phyloP scores from a whole-genome alignment of 2,797 vertebrate species.

The Lagocephalus sceleratus region DNA sequence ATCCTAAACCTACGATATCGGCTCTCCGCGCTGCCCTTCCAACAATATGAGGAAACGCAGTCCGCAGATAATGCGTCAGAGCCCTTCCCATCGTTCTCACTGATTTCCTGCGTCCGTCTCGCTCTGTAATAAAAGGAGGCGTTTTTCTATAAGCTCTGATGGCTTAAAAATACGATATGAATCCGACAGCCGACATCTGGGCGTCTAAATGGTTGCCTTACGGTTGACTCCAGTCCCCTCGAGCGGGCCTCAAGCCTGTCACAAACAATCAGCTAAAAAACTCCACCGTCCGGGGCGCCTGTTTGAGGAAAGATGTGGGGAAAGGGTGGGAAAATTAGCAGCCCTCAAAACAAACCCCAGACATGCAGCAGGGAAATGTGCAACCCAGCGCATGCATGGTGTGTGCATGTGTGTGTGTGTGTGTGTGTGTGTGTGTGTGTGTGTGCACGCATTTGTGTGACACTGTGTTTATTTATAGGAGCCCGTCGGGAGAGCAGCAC shows the following conservation, averaged over 20 bases:
- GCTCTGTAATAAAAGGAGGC: conserved; percentile 22
- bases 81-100: conserved; percentile 34
- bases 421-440: conserved; percentile 18
- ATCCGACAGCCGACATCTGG: conserved; percentile 33
- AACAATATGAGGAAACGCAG: not conserved
- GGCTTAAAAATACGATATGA: conserved; percentile 26
- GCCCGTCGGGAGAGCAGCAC: conserved; percentile 49
- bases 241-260: conserved; percentile 37
- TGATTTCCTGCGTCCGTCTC: conserved; percentile 14
- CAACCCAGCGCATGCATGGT: not conserved
- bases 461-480: conserved; percentile 63
- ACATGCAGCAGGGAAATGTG: conserved; percentile 26
- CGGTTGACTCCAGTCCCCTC: conserved; percentile 35
- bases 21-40: not conserved
- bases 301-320: conserved; percentile 34
- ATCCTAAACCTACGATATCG: too few relatives aligned
- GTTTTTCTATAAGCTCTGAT: conserved; percentile 18
- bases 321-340: conserved; percentile 25
- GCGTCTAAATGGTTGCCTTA: conserved; percentile 44
- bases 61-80: conserved; percentile 24
- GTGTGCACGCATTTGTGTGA: conserved; percentile 32
- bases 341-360: conserved; percentile 17
- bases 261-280: conserved; percentile 39
- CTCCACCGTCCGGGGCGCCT: conserved; percentile 43
- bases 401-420: conserved; percentile 24